Conservation (phyloP, 2,888 invertebrate species). For the Phalera bucephala region DNA sequence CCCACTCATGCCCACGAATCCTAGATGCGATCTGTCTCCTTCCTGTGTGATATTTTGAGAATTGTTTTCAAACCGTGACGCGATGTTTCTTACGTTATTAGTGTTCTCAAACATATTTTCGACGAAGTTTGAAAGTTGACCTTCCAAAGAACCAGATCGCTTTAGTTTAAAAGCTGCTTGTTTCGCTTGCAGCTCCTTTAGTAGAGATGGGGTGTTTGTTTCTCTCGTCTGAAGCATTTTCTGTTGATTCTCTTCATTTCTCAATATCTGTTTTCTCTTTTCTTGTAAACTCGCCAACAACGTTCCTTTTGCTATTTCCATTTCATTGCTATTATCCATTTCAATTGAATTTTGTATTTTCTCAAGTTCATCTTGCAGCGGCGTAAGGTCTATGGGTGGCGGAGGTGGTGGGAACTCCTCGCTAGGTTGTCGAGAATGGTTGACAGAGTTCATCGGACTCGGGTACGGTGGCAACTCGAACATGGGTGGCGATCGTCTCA, state of each 20-base stretch:
- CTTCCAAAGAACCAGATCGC: slow-evolving; percentile 63
- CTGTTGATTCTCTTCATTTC: slow-evolving; percentile 55
- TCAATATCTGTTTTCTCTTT: slow-evolving; percentile 84
- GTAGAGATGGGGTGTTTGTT: slow-evolving; percentile 75
- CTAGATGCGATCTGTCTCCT: slow-evolving; percentile 64
- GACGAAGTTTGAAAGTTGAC: slow-evolving; percentile 55
- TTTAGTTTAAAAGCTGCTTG: slow-evolving; percentile 83
- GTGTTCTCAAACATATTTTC: slow-evolving; percentile 41
- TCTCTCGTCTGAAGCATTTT: slow-evolving; percentile 55
- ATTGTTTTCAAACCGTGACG: slow-evolving; percentile 89
- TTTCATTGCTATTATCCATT: slow-evolving; percentile 14
- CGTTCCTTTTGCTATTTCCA: slow-evolving; percentile 64
- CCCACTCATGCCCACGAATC: slow-evolving; percentile 67
- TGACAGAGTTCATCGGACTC: slow-evolving; percentile 88
- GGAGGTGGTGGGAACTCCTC: slow-evolving; percentile 96
- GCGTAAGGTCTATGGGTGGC: slow-evolving; percentile 87
- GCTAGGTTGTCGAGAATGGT: slow-evolving; percentile 93
- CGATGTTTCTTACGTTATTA: slow-evolving; percentile 89
- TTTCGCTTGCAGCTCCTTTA: slow-evolving; percentile 91
- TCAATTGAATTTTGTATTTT: slow-evolving; percentile 63
- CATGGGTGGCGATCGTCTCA: slow-evolving; percentile 66
- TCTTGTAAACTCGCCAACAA: slow-evolving; percentile 86
- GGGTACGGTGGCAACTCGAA: slow-evolving; percentile 91
- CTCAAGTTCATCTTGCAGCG: slow-evolving; percentile 84
- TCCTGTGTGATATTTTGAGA: slow-evolving; percentile 51